Evolutionary conservation across 2,888 invertebrate genomes (phyloP), one percentile per base, ranked within the genome.

Genomic region (Scotopteryx bipunctaria): DNA sequence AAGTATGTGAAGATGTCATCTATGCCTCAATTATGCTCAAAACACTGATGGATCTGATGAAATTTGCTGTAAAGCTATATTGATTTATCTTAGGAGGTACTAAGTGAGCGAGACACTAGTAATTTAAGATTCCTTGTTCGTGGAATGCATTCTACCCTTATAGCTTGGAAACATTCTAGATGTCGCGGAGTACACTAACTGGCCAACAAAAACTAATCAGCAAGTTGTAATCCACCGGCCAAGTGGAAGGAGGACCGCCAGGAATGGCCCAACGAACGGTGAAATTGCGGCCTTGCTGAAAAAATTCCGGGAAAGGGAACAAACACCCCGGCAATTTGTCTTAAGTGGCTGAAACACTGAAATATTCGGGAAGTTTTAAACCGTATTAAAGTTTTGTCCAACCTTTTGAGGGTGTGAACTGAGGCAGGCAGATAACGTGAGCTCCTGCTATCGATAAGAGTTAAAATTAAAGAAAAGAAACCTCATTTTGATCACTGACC

Each of bases 311-410:
- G 32, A 41, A 47, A 38, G 31, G 41, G 41, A 46, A 42, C 44
- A 51, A 67, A 73, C 80, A 74, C 59, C 63, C 59, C 64, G 73
- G 79, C 77, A 84, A 86, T 86, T 86, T 86, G 83, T 86, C 84
- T 81, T 76, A 78, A 86, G 84, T 79, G 80, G 83, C 74, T 81
- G 69, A 78, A 83, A 77, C 83, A 78, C 79, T 82, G 79, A 86
- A 86, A 84, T 86, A 86, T 86, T 84, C 66, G 73, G 69, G 69
- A 85, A 86, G 76, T 86, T 86, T 77, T 69, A 72, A 74, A 73
- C 72, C 76, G 78, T 77, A 83, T 84, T 83, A 80, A 84, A 85
- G 81, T 85, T 83, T 69, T 65, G 70, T 66, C 57, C 72, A 67
- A 67, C 70, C 49, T 48, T 48, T 63, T 73, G 73, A 76, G 76